Evolutionary conservation across 2,113 vertebrate species (phyloP).

Genomic region (Bufo bufo): DNA sequence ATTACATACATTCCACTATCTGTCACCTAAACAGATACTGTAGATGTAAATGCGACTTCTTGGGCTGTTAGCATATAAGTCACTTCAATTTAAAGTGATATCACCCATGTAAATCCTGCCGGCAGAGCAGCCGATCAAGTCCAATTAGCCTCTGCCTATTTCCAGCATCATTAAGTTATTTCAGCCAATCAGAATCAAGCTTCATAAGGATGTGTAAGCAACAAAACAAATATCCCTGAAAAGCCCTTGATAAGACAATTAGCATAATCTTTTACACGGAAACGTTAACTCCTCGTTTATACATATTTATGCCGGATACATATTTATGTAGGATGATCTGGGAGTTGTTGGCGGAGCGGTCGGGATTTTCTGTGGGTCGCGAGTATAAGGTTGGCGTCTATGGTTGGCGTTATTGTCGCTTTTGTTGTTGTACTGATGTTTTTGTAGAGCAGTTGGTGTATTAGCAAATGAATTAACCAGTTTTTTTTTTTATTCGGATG

Average conservation of each 20-base stretch:
- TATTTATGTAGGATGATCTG: conserved; percentile 42
- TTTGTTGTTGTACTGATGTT: not conserved
- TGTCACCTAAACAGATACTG: not conserved
- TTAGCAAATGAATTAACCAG: conserved; percentile 43
- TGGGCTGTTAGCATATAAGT: not conserved
- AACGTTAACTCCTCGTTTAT: conserved; percentile 35
- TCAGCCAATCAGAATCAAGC: conserved; percentile 36
- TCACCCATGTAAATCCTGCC: not conserved
- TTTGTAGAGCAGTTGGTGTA: conserved; percentile 37
- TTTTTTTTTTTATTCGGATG: conserved; percentile 28
- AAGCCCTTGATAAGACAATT: conserved; percentile 38
- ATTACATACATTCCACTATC: too few relatives aligned
- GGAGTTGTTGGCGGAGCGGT: conserved; percentile 15
- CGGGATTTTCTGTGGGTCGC: not conserved
- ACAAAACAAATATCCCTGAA: conserved; percentile 14
- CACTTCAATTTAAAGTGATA: not conserved
- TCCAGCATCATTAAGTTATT: not conserved
- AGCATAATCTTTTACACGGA: conserved; percentile 39
- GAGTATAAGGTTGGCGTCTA: conserved; percentile 11
- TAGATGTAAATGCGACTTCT: not conserved
- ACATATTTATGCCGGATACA: conserved; percentile 47
- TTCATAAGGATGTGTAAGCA: not conserved
- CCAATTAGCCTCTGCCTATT: conserved; percentile 1
- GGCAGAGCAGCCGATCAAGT: conserved; percentile 14
- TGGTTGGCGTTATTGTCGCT: conserved; percentile 8